Percentiles rank a stretch among this genome's conserved stretches.
phyloP scores from a whole-genome alignment of 2,113 vertebrate species.

The Proterorhinus semilunaris region DNA sequence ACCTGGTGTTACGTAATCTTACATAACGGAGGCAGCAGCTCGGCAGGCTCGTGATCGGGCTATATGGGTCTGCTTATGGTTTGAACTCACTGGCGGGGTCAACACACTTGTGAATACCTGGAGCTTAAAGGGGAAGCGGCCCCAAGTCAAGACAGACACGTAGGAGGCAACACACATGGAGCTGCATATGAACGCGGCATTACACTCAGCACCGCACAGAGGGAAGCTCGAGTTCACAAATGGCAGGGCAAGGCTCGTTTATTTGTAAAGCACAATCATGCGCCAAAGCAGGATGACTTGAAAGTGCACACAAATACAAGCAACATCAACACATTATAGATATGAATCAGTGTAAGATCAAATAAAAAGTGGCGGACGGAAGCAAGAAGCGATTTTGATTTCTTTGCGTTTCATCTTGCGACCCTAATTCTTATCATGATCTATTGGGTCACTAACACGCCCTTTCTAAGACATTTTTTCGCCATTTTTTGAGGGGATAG shows the following conservation, averaged over 20 bases:
- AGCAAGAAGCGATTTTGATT: too few species aligned
- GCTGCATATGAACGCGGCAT: constrained; percentile 28
- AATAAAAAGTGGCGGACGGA: too few species aligned
- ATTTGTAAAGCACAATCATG: too few species aligned
- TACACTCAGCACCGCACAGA: background rate
- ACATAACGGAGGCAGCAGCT: constrained; percentile 73
- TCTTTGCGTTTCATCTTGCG: too few species aligned
- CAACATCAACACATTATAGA: too few species aligned
- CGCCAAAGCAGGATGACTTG: too few species aligned
- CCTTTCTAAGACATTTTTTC: too few species aligned
- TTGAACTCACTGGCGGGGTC: constrained; percentile 70
- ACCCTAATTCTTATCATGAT: too few species aligned
- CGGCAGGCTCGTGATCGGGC: constrained; percentile 73
- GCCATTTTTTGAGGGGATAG: background rate
- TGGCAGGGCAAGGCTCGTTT: background rate
- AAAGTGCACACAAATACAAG: too few species aligned
- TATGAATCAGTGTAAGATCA: too few species aligned
- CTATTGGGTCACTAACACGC: too few species aligned
- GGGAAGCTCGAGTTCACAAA: background rate
- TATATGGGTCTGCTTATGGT: constrained; percentile 71
- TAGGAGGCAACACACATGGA: constrained; percentile 39
- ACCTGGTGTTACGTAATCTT: constrained; percentile 77
- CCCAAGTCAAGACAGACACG: constrained; percentile 31
- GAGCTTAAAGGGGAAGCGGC: constrained; percentile 67
- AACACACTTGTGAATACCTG: constrained; percentile 56